A percentile compares a stretch with the other conserved stretches of the same genome.
phyloP scores from a whole-genome alignment of 1,140 invertebrate genomes.

The Agrypnia vestita region DNA sequence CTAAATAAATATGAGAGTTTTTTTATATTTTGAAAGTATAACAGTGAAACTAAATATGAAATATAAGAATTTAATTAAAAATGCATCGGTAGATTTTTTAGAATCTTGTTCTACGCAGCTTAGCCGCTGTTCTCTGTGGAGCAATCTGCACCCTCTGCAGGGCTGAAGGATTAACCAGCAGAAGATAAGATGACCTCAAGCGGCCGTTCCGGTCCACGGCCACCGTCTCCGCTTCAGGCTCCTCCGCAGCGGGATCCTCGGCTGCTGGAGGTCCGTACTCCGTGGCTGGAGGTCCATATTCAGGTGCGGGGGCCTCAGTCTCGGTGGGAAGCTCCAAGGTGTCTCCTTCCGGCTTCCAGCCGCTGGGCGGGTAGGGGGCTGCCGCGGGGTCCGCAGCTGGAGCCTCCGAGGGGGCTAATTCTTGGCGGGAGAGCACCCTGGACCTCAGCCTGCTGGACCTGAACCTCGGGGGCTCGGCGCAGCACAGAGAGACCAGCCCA shows the following conservation, averaged over 20 bases:
- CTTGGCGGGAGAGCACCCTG: conserved; percentile 51
- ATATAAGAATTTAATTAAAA: too few species aligned
- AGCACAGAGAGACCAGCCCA: conserved; percentile 10
- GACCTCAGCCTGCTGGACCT: conserved; percentile 48
- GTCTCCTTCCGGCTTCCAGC: conserved; percentile 65
- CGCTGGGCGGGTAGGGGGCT: conserved; percentile 63
- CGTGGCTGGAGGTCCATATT: conserved; percentile 67
- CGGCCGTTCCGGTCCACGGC: conserved; percentile 26
- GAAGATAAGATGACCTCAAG: conserved; percentile 23
- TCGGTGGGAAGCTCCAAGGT: conserved; percentile 67
- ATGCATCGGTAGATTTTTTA: neutral
- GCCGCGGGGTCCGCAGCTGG: conserved; percentile 57
- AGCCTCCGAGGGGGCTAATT: conserved; percentile 30
- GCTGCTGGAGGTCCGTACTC: conserved; percentile 60
- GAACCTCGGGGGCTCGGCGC: conserved; percentile 53
- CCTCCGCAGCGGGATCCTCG: conserved; percentile 21
- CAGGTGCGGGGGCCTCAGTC: conserved; percentile 64
- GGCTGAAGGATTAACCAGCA: neutral
- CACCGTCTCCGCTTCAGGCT: conserved; percentile 30
- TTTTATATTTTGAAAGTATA: too few species aligned
- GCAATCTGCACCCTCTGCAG: conserved; percentile 11
- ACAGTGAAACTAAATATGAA: too few species aligned
- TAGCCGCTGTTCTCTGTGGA: conserved; percentile 1
- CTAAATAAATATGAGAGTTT: too few species aligned
- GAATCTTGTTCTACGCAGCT: neutral